Evolutionary conservation across 2,888 invertebrate genomes (phyloP), one percentile per base, ranked within the genome.

Genomic region (Chydorus sphaericus): DNA sequence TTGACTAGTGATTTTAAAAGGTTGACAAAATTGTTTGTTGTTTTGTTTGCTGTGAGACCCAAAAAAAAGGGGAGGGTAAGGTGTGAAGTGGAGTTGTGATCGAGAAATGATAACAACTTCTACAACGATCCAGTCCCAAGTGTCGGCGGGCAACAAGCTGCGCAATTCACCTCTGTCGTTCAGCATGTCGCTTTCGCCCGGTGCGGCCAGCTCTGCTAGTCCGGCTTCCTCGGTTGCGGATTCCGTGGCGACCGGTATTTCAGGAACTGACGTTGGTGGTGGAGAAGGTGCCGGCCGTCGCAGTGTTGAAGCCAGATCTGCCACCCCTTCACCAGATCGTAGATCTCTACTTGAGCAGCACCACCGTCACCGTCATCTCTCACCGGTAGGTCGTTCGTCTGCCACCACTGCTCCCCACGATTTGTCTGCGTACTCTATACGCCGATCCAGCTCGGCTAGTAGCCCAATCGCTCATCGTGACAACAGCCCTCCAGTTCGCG

Each of bases 401-500:
- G 37, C 36, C n/a, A 38, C 36, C 16, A 29, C 37, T 14, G 36
- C 18, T n/a, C 53, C 36, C 23, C 36, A 53, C 53, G n/a, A 31
- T 16, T 31, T 31, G 6, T 30, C 29, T n/a, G 23, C 20, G 14
- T 30, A n/a, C 20, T 23, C 55, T 14, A 31, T 33, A 6, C 55
- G 55, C 4, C 55, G 55, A n/a, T 36, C 55, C 10, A 48, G 55
- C 14, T 55, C 55, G 5, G 31, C 48, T 23, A n/a, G n/a, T n/a
- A n/a, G n/a, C n/a, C n/a, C n/a, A n/a, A n/a, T n/a, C n/a, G n/a
- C n/a, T n/a, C n/a, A n/a, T n/a, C n/a, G n/a, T n/a, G n/a, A n/a
- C n/a, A 53, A 29, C 29, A 36, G 37, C 23, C 38, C 53, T 7
- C 53, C 53, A 6, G 53, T 52, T 62, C 71, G 60, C 71, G 73